phyloP scores from a whole-genome alignment of 2,797 vertebrate genomes.

The Acanthurus lineatus region DNA sequence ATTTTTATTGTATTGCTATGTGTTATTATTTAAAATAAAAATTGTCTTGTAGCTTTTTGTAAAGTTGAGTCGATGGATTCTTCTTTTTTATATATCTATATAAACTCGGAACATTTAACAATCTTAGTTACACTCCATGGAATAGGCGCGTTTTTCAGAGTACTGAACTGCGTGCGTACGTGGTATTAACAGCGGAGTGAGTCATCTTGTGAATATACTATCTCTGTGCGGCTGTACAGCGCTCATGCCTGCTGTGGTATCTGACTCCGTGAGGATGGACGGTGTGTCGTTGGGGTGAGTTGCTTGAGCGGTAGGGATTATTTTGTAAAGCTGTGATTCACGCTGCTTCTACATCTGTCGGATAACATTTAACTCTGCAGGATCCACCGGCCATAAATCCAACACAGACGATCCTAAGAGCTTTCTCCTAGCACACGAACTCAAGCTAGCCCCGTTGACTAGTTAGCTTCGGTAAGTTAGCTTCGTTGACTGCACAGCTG shows the following conservation, averaged over 20 bases:
- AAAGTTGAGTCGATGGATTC: no score
- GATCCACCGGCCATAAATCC: constrained; percentile 5
- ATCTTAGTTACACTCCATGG: not conserved
- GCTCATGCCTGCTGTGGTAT: constrained; percentile 62
- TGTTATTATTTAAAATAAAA: no score
- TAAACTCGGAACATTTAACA: not conserved
- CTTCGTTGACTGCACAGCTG: constrained; percentile 35
- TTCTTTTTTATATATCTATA: not conserved
- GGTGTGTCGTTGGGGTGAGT: constrained; percentile 81
- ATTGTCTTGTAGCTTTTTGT: no score
- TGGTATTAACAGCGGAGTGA: not conserved
- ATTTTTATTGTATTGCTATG: no score
- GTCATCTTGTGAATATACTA: not conserved
- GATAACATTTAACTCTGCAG: constrained; percentile 17
- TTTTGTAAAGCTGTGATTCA: constrained; percentile 27
- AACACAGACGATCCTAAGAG: not conserved
- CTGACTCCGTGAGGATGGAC: constrained; percentile 79
- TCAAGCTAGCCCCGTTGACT: constrained; percentile 52
- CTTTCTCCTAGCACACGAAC: constrained; percentile 14
- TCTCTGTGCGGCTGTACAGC: constrained; percentile 44
- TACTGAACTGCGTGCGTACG: no score
- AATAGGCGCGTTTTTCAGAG: no score
- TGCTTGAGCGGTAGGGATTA: constrained; percentile 43
- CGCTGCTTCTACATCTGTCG: constrained; percentile 28
- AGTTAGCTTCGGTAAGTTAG: constrained; percentile 60